These are phyloP conservation scores for Penelope pileata DNA, from an alignment of 2,113 vertebrate species.

Conservation along the genomic window DNA sequence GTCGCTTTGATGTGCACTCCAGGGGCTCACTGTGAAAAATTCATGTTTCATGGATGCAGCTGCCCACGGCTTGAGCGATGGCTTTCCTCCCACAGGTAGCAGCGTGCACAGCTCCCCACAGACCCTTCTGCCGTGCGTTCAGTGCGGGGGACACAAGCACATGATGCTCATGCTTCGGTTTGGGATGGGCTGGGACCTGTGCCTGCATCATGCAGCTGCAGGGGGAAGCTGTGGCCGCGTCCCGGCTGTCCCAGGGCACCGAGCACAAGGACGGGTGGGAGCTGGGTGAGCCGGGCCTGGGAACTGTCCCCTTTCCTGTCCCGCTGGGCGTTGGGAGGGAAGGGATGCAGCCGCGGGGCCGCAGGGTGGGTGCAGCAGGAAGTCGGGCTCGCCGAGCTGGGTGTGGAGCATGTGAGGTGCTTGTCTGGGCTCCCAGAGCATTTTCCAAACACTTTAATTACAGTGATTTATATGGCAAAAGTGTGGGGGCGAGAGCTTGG, in stretches of 20 bases:
- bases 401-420: conserved; percentile 63
- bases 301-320: not conserved
- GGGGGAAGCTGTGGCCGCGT: not conserved
- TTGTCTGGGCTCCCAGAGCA: conserved; percentile 59
- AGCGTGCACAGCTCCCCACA: not conserved
- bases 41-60: conserved; percentile 16
- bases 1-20: conserved; percentile 42
- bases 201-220: not conserved
- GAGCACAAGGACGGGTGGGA: not conserved
- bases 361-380: conserved; percentile 54
- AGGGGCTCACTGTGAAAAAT: conserved; percentile 21
- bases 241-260: not conserved
- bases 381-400: conserved; percentile 48
- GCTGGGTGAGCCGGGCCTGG: not conserved
- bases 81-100: not conserved
- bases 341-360: conserved; percentile 33
- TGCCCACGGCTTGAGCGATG: not conserved
- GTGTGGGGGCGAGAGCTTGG: conserved; percentile 66
- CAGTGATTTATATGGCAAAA: conserved; percentile 68
- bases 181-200: not conserved
- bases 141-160: not conserved
- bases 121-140: not conserved
- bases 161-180: not conserved
- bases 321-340: conserved; percentile 3
- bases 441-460: conserved; percentile 70